Conservation (phyloP, 2,797 vertebrate species). For the Pangasius mekongensis region DNA sequence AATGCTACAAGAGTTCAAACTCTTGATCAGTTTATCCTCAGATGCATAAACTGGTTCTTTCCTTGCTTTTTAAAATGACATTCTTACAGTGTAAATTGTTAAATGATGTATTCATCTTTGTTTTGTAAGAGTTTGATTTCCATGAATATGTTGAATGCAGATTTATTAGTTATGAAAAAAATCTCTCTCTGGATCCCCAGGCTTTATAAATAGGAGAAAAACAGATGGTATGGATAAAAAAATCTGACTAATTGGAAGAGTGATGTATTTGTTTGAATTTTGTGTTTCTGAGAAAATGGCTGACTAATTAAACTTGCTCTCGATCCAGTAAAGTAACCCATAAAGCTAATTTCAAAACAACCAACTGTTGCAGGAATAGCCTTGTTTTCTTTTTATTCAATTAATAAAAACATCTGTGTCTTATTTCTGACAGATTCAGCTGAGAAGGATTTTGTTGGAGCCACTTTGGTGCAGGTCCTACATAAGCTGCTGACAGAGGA, state of each 20-base stretch:
- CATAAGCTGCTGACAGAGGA: conserved; percentile 94
- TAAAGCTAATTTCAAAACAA: not conserved
- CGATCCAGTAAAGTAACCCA: not conserved
- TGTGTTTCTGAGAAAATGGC: not conserved
- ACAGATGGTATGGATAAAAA: not conserved
- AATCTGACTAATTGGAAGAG: not conserved
- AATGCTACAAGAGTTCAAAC: not conserved
- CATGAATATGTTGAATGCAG: not conserved
- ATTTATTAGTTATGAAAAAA: not conserved
- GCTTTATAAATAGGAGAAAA: not conserved
- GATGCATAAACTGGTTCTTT: not conserved
- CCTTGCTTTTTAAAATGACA: not conserved
- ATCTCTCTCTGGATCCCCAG: not conserved
- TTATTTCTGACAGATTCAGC: conserved; percentile 78
- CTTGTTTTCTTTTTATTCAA: not conserved
- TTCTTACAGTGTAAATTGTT: not conserved
- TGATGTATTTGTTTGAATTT: not conserved
- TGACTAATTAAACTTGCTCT: not conserved
- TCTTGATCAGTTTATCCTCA: not conserved
- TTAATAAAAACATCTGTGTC: not conserved
- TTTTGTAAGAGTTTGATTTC: not conserved
- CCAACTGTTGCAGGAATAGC: not conserved
- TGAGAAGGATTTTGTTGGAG: conserved; percentile 92
- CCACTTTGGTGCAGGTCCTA: conserved; percentile 90
- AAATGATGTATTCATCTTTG: not conserved